Base-by-base conservation (phyloP, 2,113 vertebrate genomes). In the Pterocles gutturalis region DNA sequence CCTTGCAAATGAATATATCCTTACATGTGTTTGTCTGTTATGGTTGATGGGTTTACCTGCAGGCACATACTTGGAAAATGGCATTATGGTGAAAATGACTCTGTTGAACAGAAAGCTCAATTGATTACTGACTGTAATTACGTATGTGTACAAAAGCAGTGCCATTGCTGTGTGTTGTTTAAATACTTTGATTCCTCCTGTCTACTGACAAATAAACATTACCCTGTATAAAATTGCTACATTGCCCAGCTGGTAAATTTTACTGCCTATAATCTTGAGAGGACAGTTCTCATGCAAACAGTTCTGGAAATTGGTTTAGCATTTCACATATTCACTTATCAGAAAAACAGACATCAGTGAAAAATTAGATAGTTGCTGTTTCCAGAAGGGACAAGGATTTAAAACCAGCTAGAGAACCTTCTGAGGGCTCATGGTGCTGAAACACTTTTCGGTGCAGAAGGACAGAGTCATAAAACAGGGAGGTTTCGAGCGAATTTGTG, bases 131-230 rank as follows among this genome's bases (percentile, higher is more conserved):
- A 51, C 45, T 87, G 51, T 75, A 60, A 43, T 60, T 28, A 31
- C 26, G 60, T 33, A 28, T 1, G 5, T 76, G 83, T 46, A 61
- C 66, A 77, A 84, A 89, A 76, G 77, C 73, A 73, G 33, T 70
- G 36, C 76, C 62, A 43, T 29, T 73, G 57, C n/a, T 87, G 22
- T 76, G 11, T 85, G 53, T 83, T 38, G 26, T 55, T 83, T 87
- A 43, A 82, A 81, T 45, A 18, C 19, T 69, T 76, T 72, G 76
- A 65, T 82, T 95, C 53, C 51, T 93, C 45, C 41, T 13, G 1
- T 9, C 61, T 78, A 19, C 20, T 79, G 71, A 83, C 22, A 90
- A 95, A 97, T 96, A 97, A 96, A 96, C 58, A 73, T n/a, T 36
- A 76, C 38, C 45, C 22, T 94, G 48, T 75, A 43, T 51, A 60